Evolutionary conservation across 2,888 invertebrate genomes (phyloP).

Genomic region (Sphinx pinastri): DNA sequence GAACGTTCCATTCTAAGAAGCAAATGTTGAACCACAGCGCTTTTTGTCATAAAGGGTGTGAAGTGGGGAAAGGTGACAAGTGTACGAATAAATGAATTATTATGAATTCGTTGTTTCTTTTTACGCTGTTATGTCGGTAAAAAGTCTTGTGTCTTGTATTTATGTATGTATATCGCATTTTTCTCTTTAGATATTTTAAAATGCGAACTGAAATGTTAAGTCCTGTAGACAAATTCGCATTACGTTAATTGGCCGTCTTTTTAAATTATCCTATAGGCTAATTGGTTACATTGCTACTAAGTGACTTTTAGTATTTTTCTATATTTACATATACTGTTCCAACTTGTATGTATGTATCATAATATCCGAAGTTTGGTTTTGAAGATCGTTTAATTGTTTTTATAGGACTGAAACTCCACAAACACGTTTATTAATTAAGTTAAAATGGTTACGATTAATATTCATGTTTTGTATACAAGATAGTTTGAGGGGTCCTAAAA

Average conservation of each 20-base stretch:
- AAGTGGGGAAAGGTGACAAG: neutral
- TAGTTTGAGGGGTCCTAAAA: neutral
- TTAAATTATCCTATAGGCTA: too few species aligned
- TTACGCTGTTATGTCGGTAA: neutral
- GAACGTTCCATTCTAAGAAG: slow-evolving; percentile 47
- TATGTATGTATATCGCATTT: too few species aligned
- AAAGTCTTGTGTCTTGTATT: neutral
- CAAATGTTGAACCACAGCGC: slow-evolving; percentile 44
- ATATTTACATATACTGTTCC: too few species aligned
- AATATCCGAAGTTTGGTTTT: neutral
- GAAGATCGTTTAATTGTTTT: neutral
- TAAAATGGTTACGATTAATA: neutral
- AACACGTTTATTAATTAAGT: neutral
- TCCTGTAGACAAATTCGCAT: too few species aligned
- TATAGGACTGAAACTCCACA: neutral
- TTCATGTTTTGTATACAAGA: neutral
- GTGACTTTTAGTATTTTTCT: too few species aligned
- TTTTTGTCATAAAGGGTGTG: slow-evolving; percentile 30
- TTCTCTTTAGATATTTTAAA: too few species aligned
- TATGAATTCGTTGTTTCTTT: neutral
- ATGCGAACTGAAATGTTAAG: too few species aligned
- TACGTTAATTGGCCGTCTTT: too few species aligned
- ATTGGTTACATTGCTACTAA: too few species aligned
- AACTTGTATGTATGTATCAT: too few species aligned
- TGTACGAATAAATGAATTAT: neutral